phyloP scores from a whole-genome alignment of 2,888 invertebrate genomes.

The Euphydryas editha region DNA sequence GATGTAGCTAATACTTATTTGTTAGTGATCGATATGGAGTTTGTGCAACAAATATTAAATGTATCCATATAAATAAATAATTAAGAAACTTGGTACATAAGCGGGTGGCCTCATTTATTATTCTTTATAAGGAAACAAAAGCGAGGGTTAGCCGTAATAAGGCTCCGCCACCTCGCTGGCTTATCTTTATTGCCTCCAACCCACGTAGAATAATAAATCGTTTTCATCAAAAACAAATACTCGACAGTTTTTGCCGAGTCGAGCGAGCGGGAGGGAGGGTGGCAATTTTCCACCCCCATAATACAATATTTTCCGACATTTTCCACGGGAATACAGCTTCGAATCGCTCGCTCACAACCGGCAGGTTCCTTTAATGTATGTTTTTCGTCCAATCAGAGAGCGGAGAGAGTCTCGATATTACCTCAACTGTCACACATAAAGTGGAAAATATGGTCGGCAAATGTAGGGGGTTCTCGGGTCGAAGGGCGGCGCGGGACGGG shows the following conservation, averaged over 20 bases:
- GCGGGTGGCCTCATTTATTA: conserved; percentile 83
- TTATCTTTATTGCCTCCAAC: conserved; percentile 85
- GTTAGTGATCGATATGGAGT: background rate
- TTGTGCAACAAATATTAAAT: conserved; percentile 74
- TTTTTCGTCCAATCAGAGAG: conserved; percentile 85
- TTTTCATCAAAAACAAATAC: conserved; percentile 85
- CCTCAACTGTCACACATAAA: conserved; percentile 85
- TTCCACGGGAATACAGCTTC: conserved; percentile 84
- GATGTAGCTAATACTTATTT: background rate
- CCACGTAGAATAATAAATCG: conserved; percentile 85
- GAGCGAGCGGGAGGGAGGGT: conserved; percentile 81
- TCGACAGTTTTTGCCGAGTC: conserved; percentile 84
- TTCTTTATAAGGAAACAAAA: conserved; percentile 84
- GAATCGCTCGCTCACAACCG: conserved; percentile 82
- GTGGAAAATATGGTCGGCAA: conserved; percentile 85
- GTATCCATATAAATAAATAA: conserved; percentile 81
- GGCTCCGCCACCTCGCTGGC: conserved; percentile 84
- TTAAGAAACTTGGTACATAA: conserved; percentile 82
- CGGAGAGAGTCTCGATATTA: conserved; percentile 84
- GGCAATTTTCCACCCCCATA: conserved; percentile 84
- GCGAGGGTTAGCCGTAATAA: conserved; percentile 84
- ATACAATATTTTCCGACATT: conserved; percentile 84
- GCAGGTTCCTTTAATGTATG: conserved; percentile 84
- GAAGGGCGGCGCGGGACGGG: conserved; percentile 48
- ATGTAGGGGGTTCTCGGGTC: conserved; percentile 70